phyloP scores from a whole-genome alignment of 2,113 vertebrate species.

The Indicator indicator region DNA sequence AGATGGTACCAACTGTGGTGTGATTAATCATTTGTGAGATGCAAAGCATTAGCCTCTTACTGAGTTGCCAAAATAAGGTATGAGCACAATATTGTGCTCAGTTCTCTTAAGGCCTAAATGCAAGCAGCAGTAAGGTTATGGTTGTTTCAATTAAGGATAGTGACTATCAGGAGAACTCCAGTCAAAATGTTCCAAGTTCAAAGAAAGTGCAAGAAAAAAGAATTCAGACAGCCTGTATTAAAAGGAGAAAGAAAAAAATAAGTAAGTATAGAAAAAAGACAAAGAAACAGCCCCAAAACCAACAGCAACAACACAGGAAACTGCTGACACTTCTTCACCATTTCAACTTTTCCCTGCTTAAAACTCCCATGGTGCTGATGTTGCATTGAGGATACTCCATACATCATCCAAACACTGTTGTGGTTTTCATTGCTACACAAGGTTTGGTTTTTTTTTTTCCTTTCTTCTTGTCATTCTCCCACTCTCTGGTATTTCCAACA shows the following conservation, averaged over 20 bases:
- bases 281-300: neutral
- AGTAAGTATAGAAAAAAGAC: too few species aligned
- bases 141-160: neutral
- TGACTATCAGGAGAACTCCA: neutral
- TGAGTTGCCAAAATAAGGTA: neutral
- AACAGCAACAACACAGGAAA: neutral
- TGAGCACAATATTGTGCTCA: neutral
- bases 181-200: neutral
- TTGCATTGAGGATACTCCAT: neutral
- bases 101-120: neutral
- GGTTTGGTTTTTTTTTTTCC: neutral
- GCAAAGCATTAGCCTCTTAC: neutral
- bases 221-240: neutral
- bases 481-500: neutral
- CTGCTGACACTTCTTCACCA: neutral
- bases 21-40: neutral
- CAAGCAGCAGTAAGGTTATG: neutral
- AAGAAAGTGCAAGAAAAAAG: neutral
- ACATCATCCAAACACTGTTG: neutral
- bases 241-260: neutral
- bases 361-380: neutral
- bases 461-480: neutral
- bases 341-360: neutral
- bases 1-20: neutral
- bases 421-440: neutral